A percentile compares a stretch with the other conserved stretches of the same genome.
These are phyloP conservation scores for Mystacides longicornis DNA, from an alignment of 2,888 invertebrate species.

Conservation along the genomic window DNA sequence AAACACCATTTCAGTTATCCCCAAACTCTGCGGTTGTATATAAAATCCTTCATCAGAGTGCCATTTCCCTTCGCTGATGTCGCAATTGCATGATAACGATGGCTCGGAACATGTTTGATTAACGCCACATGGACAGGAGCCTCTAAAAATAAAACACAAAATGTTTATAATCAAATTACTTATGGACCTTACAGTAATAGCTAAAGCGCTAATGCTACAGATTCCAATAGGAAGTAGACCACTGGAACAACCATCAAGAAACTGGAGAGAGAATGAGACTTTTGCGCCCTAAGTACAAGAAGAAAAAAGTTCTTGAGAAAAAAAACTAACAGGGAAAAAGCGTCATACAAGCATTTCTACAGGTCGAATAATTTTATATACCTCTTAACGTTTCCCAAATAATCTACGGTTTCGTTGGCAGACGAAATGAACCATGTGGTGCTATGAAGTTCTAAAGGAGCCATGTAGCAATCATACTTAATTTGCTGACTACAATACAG, in stretches of 20 bases:
- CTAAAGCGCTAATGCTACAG: no score
- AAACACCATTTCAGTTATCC: conserved; percentile 86
- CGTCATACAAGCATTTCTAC: no score
- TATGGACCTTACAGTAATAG: no score
- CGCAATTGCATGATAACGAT: conserved; percentile 84
- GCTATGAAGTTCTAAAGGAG: conserved; percentile 78
- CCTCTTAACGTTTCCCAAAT: conserved; percentile 77
- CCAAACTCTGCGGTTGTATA: conserved; percentile 70
- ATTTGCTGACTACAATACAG: conserved; percentile 83
- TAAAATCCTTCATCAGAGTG: conserved; percentile 83
- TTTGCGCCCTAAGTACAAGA: no score
- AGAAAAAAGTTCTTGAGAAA: no score
- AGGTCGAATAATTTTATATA: no score
- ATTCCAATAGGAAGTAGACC: no score
- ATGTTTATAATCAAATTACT: no score
- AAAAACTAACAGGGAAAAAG: no score
- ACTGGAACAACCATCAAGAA: no score
- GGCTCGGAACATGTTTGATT: conserved; percentile 76
- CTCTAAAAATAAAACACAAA: conserved; percentile 41
- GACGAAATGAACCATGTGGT: conserved; percentile 87
- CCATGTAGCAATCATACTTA: conserved; percentile 84
- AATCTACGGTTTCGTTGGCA: conserved; percentile 71
- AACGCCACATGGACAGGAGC: conserved; percentile 67
- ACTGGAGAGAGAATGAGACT: no score
- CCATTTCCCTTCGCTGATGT: conserved; percentile 82